These are phyloP conservation scores for Thysanoteuthis rhombus DNA, from an alignment of 2,888 invertebrate species.

Conservation along the genomic window DNA sequence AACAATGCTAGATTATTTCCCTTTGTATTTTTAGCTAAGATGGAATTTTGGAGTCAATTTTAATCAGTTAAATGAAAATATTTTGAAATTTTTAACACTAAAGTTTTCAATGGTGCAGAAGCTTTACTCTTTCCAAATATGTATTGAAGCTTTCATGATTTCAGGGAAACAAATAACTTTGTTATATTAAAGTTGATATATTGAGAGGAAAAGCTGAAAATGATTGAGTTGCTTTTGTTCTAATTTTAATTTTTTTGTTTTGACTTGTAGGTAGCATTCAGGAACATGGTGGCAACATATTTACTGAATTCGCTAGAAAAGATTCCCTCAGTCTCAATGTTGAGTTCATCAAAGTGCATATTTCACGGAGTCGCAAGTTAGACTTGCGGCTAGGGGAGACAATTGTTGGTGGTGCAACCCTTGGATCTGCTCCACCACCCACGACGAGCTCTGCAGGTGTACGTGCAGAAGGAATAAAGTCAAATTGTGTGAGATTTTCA, in stretches of 20 bases:
- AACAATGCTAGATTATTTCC: no score
- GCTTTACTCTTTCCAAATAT: no score
- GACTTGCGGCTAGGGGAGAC: conserved; percentile 72
- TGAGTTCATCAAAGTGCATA: conserved; percentile 95
- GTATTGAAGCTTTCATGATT: no score
- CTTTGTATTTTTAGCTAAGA: no score
- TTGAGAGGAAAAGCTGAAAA: background rate
- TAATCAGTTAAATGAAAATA: no score
- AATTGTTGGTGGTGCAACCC: conserved; percentile 15
- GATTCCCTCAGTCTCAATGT: conserved; percentile 96
- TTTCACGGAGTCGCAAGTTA: conserved; percentile 88
- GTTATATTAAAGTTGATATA: background rate
- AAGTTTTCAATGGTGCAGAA: no score
- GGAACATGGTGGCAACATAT: conserved; percentile 43
- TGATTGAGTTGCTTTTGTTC: background rate
- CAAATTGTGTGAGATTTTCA: conserved; percentile 82
- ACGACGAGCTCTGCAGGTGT: background rate
- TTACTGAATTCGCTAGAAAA: conserved; percentile 73
- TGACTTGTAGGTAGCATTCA: conserved; percentile 51
- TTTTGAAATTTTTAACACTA: no score
- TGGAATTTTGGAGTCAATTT: no score
- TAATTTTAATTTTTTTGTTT: background rate
- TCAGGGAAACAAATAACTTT: no score
- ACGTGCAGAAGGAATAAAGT: conserved; percentile 38
- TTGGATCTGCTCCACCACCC: background rate